Evolutionary conservation across 2,888 invertebrate genomes (phyloP), one percentile per base, ranked within the genome.

Genomic region (Oasisia sp.): DNA sequence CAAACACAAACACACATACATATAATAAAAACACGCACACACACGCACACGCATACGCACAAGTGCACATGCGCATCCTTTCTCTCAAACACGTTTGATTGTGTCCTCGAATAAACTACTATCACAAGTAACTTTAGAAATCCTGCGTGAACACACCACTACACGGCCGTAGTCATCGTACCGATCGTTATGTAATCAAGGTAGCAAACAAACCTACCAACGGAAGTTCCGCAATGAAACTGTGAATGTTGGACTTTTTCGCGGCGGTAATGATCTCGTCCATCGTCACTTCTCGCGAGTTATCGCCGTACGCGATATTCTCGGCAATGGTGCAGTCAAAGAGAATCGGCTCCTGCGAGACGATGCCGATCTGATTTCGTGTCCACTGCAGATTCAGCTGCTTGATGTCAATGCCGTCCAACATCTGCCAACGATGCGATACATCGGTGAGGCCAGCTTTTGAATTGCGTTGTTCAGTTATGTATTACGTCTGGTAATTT

Each of bases 261-360:
- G 96, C 95, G 5, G 95, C 95, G 93, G 93, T 91, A n/a, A 95
- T 95, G 45, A 96, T 93, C 90, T 94, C 94, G 12, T 94, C 94
- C 94, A 94, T 92, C 8, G 92, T 74, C 27, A 93, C 92, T 0
- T 95, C 95, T n/a, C 97, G 96, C 0, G 97, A 96, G 95, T 98
- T 98, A 95, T 98, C 98, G 8, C 99, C 99, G 95, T 99, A 99
- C 0, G 98, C 98, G 94, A 99, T 99, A 96, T 99, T 99, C 94
- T 99, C 98, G 0, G 97, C 97, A 92, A 99, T 98, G 11, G 98
- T 98, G 92, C 98, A 97, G 96, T 98, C 98, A 96, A 99, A 99
- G 0, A 99, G 97, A 0, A 98, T 97, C 0, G 98, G 99, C 95
- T 99, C 99, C 96, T 99, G 99, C 8, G 98, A 98, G 0, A 99